Evolutionary conservation across 2,113 vertebrate genomes (phyloP).

Genomic region (Oryzias woworae): DNA sequence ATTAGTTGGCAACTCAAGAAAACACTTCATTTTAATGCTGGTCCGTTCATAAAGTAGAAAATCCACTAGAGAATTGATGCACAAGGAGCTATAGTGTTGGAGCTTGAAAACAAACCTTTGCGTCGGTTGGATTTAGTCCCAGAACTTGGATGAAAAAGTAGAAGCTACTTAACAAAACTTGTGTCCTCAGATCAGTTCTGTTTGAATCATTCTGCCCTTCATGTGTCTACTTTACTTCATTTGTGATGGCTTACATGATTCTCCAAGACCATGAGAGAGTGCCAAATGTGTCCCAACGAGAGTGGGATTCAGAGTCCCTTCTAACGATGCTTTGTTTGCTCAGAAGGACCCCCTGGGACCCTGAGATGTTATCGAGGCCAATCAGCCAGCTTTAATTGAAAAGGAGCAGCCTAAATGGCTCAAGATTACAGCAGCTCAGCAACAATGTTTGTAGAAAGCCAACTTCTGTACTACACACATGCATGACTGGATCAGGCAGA

Average conservation of each 20-base stretch:
- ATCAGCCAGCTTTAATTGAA: constrained; percentile 55
- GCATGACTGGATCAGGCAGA: constrained; percentile 30
- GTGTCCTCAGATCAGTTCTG: not conserved
- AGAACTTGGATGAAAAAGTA: not conserved
- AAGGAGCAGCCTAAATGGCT: constrained; percentile 52
- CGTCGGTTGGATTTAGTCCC: no score
- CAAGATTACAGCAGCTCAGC: constrained; percentile 51
- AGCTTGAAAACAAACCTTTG: no score
- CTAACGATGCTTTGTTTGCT: constrained; percentile 32
- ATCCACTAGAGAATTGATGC: constrained; percentile 2
- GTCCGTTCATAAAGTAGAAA: constrained; percentile 2
- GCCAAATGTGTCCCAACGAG: constrained; percentile 14
- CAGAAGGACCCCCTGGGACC: constrained; percentile 40
- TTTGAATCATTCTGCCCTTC: not conserved
- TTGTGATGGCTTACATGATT: constrained; percentile 1
- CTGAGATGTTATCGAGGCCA: constrained; percentile 26
- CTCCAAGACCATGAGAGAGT: not conserved
- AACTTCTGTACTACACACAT: constrained; percentile 25
- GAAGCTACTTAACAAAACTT: not conserved
- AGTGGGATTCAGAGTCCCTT: constrained; percentile 8
- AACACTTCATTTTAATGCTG: constrained; percentile 38
- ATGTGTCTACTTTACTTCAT: not conserved
- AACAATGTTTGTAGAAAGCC: constrained; percentile 43
- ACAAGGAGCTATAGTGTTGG: no score
- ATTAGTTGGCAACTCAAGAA: constrained; percentile 32